A percentile compares a stretch with the other conserved stretches of the same genome.
These are phyloP conservation scores for Drosophila robusta DNA, from an alignment of 2,888 invertebrate species.

Conservation along the genomic window DNA sequence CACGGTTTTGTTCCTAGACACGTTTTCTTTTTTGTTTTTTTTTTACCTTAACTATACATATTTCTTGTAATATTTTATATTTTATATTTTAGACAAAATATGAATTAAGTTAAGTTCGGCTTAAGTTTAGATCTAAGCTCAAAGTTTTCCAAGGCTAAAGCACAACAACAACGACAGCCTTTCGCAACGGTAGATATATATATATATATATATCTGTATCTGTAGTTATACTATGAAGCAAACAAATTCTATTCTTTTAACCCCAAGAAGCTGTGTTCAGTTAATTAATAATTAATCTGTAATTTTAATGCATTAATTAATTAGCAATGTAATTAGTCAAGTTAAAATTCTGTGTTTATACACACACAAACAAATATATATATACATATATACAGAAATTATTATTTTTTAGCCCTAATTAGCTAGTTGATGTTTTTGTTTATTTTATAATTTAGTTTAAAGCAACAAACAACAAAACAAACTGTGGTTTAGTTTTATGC, in stretches of 20 bases:
- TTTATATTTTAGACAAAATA: constrained; percentile 5
- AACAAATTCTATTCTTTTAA: constrained; percentile 82
- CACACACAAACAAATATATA: not conserved
- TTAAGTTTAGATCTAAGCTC: constrained; percentile 9
- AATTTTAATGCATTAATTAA: constrained; percentile 33
- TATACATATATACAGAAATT: constrained; percentile 6
- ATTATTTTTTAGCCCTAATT: constrained; percentile 18
- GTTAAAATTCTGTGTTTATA: constrained; percentile 12
- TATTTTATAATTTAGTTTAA: constrained; percentile 35
- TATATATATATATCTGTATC: not conserved
- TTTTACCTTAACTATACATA: not conserved
- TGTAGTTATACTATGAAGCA: constrained; percentile 14
- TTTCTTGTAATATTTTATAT: constrained; percentile 6
- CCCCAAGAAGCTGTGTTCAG: constrained; percentile 85
- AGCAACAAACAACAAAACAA: constrained; percentile 62
- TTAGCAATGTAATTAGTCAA: constrained; percentile 28
- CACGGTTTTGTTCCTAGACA: constrained; percentile 85
- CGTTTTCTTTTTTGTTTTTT: constrained; percentile 12
- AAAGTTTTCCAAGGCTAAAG: constrained; percentile 18
- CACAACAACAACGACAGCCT: constrained; percentile 9
- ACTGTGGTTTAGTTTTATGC: constrained; percentile 78
- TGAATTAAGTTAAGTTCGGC: constrained; percentile 5
- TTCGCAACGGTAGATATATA: constrained; percentile 5
- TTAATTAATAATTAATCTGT: constrained; percentile 59
- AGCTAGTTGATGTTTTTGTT: constrained; percentile 46